A percentile compares a stretch with the other conserved stretches of the same genome.
Evolutionary conservation across 1,140 invertebrate species (phyloP).

Genomic region (Dolichoris vasculosae): DNA sequence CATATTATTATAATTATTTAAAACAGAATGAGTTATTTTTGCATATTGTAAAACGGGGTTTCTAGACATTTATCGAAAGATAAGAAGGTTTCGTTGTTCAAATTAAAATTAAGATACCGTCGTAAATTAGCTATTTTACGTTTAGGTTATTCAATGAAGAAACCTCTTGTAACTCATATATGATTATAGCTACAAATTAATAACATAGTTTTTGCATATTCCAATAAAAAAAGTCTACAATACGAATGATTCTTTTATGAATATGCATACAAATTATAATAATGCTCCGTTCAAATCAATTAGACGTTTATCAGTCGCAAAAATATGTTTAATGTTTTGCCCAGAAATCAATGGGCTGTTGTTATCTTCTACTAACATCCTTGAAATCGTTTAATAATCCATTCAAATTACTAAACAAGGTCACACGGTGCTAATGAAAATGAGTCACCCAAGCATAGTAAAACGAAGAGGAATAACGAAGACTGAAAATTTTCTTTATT

Average conservation of each 20-base stretch:
- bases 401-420: not conserved
- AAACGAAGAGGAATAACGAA: not conserved
- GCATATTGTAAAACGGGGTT: too few species aligned
- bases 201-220: not conserved
- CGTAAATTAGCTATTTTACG: not conserved
- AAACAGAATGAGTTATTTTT: too few species aligned
- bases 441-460: not conserved
- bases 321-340: conserved; percentile 1
- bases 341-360: not conserved
- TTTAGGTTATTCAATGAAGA: not conserved
- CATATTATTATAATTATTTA: too few species aligned
- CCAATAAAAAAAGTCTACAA: not conserved
- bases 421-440: not conserved
- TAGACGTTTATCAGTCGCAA: not conserved
- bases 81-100: not conserved
- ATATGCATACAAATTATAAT: not conserved
- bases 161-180: not conserved
- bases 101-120: not conserved
- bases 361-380: not conserved
- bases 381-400: not conserved
- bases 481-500: not conserved
- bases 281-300: not conserved
- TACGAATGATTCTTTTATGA: not conserved
- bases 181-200: not conserved
- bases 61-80: too few species aligned